A percentile compares a stretch with the other conserved stretches of the same genome.
These are phyloP conservation scores for Tachypleus tridentatus DNA, from an alignment of 1,140 invertebrate genomes.

Conservation along the genomic window DNA sequence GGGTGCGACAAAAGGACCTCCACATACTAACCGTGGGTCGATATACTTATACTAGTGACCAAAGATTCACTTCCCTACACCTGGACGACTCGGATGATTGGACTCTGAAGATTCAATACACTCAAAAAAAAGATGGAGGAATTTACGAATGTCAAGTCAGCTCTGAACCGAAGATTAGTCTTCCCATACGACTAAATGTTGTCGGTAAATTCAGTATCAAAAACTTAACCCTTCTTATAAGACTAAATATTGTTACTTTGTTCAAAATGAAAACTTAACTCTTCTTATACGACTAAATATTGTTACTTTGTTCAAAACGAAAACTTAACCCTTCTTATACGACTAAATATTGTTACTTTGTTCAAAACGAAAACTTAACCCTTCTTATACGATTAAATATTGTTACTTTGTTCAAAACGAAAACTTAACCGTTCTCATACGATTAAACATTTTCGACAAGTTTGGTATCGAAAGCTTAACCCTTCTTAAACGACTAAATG, in stretches of 20 bases:
- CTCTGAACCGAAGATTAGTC: conserved; percentile 44
- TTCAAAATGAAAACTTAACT: too few species aligned
- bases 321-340: conserved; percentile 51
- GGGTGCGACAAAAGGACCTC: conserved; percentile 59
- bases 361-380: too few species aligned
- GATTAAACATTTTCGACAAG: conserved; percentile 38
- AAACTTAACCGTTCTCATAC: too few species aligned
- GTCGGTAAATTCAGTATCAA: conserved; percentile 47
- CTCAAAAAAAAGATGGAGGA: conserved; percentile 70
- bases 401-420: too few species aligned
- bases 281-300: too few species aligned
- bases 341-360: conserved; percentile 54
- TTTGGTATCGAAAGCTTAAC: neutral
- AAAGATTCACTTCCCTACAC: conserved; percentile 67
- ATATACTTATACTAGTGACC: conserved; percentile 75
- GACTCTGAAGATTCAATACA: conserved; percentile 76
- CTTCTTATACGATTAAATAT: too few species aligned
- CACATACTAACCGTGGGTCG: conserved; percentile 67
- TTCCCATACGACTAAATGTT: conserved; percentile 73
- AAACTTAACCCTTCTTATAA: too few species aligned
- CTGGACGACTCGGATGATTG: conserved; percentile 76
- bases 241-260: too few species aligned
- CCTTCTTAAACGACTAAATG: conserved; percentile 74
- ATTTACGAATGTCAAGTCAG: conserved; percentile 58
- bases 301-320: conserved; percentile 41